Evolutionary conservation across 1,140 invertebrate genomes (phyloP).

Genomic region (Dufourea novaeangliae): DNA sequence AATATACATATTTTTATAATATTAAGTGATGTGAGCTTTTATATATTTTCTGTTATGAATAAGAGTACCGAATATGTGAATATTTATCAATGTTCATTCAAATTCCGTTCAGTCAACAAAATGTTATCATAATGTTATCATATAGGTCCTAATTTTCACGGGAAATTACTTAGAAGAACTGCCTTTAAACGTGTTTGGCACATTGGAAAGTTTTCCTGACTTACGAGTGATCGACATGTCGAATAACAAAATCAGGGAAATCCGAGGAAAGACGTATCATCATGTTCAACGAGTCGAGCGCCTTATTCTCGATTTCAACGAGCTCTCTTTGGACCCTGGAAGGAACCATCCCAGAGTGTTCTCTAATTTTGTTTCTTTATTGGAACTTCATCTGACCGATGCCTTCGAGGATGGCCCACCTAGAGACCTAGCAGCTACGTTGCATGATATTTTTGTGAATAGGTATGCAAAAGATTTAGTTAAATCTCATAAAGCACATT

Average conservation of each 20-base stretch:
- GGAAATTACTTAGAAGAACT: constrained; percentile 86
- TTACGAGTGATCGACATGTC: constrained; percentile 89
- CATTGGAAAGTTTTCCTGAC: constrained; percentile 82
- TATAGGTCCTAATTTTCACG: constrained; percentile 87
- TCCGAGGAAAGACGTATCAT: constrained; percentile 90
- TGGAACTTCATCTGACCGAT: constrained; percentile 88
- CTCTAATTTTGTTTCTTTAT: constrained; percentile 88
- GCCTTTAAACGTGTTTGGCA: constrained; percentile 89
- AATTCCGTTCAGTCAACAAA: background rate
- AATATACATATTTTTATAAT: no score
- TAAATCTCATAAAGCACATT: no score
- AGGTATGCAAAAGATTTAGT: constrained; percentile 72
- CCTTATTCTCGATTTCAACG: constrained; percentile 89
- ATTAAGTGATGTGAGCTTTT: no score
- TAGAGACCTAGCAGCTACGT: constrained; percentile 84
- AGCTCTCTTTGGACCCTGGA: constrained; percentile 84
- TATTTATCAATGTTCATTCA: no score
- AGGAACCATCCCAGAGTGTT: constrained; percentile 88
- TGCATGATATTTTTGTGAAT: constrained; percentile 88
- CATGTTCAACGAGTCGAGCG: constrained; percentile 87
- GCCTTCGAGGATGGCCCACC: constrained; percentile 88
- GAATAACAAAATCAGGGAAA: constrained; percentile 88
- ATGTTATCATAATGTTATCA: background rate
- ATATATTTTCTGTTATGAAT: no score
- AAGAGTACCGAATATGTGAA: no score